These are phyloP conservation scores for Poeciliopsis infans DNA, from an alignment of 2,797 vertebrate species.

Conservation along the genomic window DNA sequence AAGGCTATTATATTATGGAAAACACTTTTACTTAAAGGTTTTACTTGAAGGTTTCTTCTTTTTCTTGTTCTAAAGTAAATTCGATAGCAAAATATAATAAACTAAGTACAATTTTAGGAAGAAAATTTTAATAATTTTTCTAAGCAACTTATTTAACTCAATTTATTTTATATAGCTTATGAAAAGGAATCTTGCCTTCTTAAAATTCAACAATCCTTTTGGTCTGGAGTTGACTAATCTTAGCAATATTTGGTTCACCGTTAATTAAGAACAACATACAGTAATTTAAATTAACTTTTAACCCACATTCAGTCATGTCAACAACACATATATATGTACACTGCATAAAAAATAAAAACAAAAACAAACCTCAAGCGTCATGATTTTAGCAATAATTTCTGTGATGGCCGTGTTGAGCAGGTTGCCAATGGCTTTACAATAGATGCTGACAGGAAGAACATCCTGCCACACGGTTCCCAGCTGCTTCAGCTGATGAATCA, in stretches of 20 bases:
- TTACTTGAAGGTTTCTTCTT: background rate
- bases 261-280: background rate
- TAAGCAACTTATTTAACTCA: background rate
- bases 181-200: background rate
- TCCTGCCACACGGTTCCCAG: constrained; percentile 96
- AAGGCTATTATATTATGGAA: background rate
- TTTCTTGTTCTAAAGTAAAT: background rate
- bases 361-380: constrained; percentile 88
- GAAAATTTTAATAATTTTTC: background rate
- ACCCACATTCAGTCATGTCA: background rate
- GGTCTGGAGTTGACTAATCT: no score
- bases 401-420: constrained; percentile 89
- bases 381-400: constrained; percentile 88
- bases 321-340: background rate
- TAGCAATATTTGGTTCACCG: background rate
- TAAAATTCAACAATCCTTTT: no score
- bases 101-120: background rate
- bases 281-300: background rate
- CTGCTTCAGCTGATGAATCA: constrained; percentile 92
- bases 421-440: constrained; percentile 95
- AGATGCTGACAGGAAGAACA: constrained; percentile 90
- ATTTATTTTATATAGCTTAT: background rate
- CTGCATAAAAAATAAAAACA: background rate
- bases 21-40: background rate
- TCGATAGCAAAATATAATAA: background rate